Evolutionary conservation across 2,113 vertebrate species (phyloP).

Genomic region (Odocoileus virginianus): DNA sequence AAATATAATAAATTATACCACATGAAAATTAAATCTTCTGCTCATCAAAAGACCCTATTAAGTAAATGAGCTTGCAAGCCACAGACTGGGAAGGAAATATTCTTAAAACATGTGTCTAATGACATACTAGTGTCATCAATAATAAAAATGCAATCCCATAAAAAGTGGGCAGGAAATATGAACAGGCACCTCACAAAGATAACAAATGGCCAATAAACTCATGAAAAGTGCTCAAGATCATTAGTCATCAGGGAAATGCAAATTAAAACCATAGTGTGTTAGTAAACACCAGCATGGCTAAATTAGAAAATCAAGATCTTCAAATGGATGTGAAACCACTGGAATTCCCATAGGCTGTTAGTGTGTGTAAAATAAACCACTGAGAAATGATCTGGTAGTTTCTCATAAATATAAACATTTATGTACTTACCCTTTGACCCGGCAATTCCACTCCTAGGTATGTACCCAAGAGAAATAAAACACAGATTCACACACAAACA

Average conservation of each 20-base stretch:
- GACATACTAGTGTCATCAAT: neutral
- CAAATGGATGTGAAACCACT: neutral
- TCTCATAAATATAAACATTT: conserved; percentile 10
- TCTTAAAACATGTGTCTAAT: neutral
- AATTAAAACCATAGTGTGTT: neutral
- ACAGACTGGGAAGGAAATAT: neutral
- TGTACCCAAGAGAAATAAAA: conserved; percentile 19
- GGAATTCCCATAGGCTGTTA: neutral
- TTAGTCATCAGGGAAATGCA: neutral
- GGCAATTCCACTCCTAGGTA: neutral
- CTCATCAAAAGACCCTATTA: neutral
- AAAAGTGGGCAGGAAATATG: neutral
- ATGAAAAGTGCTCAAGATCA: neutral
- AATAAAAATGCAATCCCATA: neutral
- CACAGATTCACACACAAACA: neutral
- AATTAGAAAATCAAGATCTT: neutral
- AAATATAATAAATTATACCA: neutral
- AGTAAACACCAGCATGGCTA: neutral
- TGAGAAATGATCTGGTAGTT: neutral
- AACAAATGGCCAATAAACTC: neutral
- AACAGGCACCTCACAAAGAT: neutral
- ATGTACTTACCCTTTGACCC: neutral
- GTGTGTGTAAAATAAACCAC: neutral
- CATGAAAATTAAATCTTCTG: neutral
- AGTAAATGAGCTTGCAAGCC: neutral